phyloP scores from a whole-genome alignment of 2,888 invertebrate genomes.

The Microctonus hyperodae region DNA sequence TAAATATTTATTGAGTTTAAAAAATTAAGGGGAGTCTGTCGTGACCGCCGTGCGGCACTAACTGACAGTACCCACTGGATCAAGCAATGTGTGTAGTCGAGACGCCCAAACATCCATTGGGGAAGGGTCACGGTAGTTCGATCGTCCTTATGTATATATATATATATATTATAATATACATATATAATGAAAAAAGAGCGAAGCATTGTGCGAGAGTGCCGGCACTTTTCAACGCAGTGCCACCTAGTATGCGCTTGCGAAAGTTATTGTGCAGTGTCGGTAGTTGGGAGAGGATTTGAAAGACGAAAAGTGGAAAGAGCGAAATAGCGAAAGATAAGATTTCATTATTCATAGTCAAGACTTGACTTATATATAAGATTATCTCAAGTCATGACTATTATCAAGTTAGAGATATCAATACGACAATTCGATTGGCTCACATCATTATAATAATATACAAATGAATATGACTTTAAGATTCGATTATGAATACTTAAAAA shows the following conservation, averaged over 20 bases:
- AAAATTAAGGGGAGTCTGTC: conserved; percentile 27
- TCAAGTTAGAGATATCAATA: no score
- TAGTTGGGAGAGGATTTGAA: not conserved
- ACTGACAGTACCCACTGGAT: conserved; percentile 52
- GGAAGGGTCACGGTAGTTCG: conserved; percentile 36
- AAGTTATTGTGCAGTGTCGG: conserved; percentile 29
- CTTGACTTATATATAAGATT: no score
- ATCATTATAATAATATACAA: no score
- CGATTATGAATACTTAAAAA: no score
- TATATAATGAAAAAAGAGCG: not conserved
- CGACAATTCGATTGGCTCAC: no score
- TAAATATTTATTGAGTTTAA: not conserved
- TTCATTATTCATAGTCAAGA: no score
- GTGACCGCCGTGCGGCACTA: conserved; percentile 61
- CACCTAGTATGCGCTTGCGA: conserved; percentile 25
- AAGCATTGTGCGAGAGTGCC: no score
- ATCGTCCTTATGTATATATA: conserved; percentile 23
- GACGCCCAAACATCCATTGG: conserved; percentile 29
- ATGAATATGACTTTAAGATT: no score
- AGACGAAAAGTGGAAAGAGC: no score
- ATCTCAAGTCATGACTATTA: no score
- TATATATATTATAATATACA: no score
- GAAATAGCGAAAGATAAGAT: not conserved
- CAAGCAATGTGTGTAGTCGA: conserved; percentile 17
- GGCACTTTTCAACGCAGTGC: conserved; percentile 18